These are phyloP conservation scores for Drosophila anomelani DNA, from an alignment of 2,888 invertebrate genomes.

Conservation along the genomic window DNA sequence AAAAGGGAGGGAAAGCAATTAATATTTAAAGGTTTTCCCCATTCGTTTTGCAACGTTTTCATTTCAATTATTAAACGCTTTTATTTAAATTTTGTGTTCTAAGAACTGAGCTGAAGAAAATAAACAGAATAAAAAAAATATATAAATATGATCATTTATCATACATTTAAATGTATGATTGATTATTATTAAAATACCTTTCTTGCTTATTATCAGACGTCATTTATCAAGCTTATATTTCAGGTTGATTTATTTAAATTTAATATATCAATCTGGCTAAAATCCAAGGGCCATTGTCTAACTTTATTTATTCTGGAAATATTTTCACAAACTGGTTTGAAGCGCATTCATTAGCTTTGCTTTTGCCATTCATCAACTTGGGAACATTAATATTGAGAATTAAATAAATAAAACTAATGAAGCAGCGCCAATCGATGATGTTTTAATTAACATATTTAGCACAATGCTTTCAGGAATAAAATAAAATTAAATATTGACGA, in stretches of 20 bases:
- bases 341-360: slow-evolving; percentile 4
- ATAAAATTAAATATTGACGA: background rate
- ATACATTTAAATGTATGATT: background rate
- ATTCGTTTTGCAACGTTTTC: background rate
- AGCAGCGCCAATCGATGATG: slow-evolving; percentile 5
- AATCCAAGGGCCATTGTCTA: background rate
- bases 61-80: background rate
- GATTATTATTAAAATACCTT: background rate
- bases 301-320: slow-evolving; percentile 3
- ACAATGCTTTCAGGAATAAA: background rate
- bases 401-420: slow-evolving; percentile 16
- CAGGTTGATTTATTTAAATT: background rate
- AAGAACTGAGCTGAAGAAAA: too few relatives aligned
- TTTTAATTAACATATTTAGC: slow-evolving; percentile 8
- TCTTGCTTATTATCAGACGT: too few relatives aligned
- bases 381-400: background rate
- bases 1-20: background rate
- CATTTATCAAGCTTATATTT: background rate
- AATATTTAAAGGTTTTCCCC: background rate
- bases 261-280: background rate
- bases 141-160: background rate
- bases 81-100: background rate
- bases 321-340: slow-evolving; percentile 4
- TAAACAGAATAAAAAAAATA: too few relatives aligned
- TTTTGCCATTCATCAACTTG: background rate